These are phyloP conservation scores for Menidia beryllina DNA, from an alignment of 2,113 vertebrate species.

Conservation along the genomic window DNA sequence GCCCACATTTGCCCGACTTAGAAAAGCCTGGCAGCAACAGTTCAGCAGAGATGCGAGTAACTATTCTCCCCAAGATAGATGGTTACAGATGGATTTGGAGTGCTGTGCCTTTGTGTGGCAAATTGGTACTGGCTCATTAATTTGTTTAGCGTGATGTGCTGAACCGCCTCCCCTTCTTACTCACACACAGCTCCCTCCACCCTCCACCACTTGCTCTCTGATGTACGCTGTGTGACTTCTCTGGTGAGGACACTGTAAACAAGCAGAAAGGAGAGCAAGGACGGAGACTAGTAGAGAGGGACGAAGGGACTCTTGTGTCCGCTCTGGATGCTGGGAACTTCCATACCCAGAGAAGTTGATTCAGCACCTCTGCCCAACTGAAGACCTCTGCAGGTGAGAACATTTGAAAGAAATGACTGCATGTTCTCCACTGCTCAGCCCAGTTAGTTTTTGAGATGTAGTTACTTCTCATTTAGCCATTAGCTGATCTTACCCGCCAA, in stretches of 20 bases:
- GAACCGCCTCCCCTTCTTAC: conserved; percentile 24
- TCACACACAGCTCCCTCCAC: conserved; percentile 40
- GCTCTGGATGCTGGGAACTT: conserved; percentile 56
- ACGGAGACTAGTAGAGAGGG: conserved; percentile 31
- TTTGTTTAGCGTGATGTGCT: conserved; percentile 66
- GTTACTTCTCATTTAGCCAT: neutral
- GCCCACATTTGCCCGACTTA: neutral
- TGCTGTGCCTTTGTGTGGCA: conserved; percentile 40
- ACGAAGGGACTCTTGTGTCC: conserved; percentile 40
- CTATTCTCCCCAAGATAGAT: conserved; percentile 49
- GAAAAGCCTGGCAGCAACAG: conserved; percentile 16
- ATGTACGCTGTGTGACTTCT: conserved; percentile 64
- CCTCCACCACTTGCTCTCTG: conserved; percentile 53
- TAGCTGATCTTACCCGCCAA: conserved; percentile 1
- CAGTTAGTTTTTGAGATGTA: neutral
- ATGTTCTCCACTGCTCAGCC: neutral
- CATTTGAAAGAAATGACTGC: neutral
- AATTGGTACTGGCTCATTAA: conserved; percentile 66
- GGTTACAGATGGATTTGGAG: conserved; percentile 18
- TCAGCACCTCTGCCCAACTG: conserved; percentile 4
- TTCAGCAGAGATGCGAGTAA: conserved; percentile 21
- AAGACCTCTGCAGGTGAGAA: conserved; percentile 61
- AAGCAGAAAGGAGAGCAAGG: conserved; percentile 60
- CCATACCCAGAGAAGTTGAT: conserved; percentile 28
- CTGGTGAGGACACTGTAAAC: conserved; percentile 45